A percentile compares a stretch with the other conserved stretches of the same genome.
Evolutionary conservation across 2,888 invertebrate genomes (phyloP).

Genomic region (Chrysopilus asiliformis): DNA sequence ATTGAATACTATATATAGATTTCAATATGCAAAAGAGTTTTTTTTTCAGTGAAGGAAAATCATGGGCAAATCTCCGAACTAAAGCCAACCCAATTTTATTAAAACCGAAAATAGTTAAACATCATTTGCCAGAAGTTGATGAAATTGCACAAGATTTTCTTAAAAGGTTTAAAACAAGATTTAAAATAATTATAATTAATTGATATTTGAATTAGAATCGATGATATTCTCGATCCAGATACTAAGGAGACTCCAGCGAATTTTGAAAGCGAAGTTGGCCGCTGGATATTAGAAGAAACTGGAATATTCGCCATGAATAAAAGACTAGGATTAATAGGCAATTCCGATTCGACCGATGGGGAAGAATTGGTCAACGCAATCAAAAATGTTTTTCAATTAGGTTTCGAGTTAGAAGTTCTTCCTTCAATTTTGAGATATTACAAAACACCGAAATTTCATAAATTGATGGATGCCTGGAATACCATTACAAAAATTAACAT

Average conservation of each 20-base stretch:
- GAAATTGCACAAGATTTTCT: neutral
- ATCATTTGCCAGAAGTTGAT: neutral
- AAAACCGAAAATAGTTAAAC: neutral
- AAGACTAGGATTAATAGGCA: neutral
- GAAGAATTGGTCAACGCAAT: slow-evolving; percentile 20
- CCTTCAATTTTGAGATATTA: slow-evolving; percentile 29
- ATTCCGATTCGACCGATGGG: slow-evolving; percentile 17
- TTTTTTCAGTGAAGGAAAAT: too few species aligned
- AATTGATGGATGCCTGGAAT: slow-evolving; percentile 24
- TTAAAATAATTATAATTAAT: neutral
- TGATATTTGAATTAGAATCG: neutral
- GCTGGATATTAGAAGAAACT: neutral
- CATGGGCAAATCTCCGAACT: neutral
- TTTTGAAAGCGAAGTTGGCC: neutral
- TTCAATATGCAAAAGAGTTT: neutral
- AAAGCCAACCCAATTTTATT: neutral
- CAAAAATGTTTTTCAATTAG: slow-evolving; percentile 21
- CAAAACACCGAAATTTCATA: slow-evolving; percentile 23
- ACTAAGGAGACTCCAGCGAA: neutral
- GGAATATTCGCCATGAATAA: neutral
- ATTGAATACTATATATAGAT: neutral
- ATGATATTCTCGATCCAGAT: neutral
- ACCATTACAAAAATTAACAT: slow-evolving; percentile 24
- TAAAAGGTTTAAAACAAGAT: neutral
- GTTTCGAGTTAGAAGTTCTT: slow-evolving; percentile 25